phyloP scores from a whole-genome alignment of 2,113 vertebrate species.

The Campylorhamphus procurvoides region DNA sequence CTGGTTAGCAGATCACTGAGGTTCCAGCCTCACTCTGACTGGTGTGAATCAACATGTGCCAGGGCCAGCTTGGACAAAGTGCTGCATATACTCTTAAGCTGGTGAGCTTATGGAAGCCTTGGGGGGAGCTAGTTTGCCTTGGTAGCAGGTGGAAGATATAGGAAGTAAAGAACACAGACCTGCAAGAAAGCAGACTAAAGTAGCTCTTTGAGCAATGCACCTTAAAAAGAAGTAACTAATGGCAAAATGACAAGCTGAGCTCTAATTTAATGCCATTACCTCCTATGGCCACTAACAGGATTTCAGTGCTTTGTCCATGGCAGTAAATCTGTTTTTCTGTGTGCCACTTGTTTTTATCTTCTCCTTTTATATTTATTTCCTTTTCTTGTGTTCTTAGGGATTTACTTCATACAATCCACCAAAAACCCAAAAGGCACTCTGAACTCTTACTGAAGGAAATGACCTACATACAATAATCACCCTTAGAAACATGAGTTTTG shows the following conservation, averaged over 20 bases:
- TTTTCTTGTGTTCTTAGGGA: background rate
- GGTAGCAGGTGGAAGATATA: background rate
- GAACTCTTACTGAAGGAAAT: background rate
- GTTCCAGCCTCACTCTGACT: fast-evolving
- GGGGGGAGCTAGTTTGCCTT: background rate
- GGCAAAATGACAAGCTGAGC: background rate
- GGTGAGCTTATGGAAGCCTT: fast-evolving
- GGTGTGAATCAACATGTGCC: fast-evolving
- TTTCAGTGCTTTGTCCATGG: background rate
- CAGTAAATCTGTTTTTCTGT: background rate
- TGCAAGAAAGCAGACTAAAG: background rate
- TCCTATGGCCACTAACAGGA: background rate
- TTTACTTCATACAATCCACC: background rate
- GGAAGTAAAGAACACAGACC: background rate
- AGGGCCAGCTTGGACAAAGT: background rate
- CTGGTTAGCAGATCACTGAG: background rate
- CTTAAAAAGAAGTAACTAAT: background rate
- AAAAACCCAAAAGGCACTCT: background rate
- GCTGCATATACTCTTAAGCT: fast-evolving
- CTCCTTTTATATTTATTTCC: background rate
- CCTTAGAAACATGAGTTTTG: background rate
- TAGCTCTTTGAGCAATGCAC: background rate
- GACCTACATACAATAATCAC: background rate
- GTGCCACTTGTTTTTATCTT: background rate
- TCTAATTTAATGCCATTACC: background rate